These are phyloP conservation scores for Charanyca ferruginea DNA, from an alignment of 2,888 invertebrate species.

Conservation along the genomic window DNA sequence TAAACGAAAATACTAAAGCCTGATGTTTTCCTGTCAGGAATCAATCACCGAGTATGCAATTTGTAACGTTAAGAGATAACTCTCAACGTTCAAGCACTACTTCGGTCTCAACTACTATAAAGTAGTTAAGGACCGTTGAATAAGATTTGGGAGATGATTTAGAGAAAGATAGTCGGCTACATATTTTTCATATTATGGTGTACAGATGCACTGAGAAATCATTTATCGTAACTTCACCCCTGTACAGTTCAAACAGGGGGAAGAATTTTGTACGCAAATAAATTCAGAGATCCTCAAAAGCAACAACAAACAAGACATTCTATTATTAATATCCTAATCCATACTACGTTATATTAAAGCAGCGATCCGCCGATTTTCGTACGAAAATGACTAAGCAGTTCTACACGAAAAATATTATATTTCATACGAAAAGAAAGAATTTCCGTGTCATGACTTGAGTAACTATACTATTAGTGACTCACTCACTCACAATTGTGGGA, in stretches of 20 bases:
- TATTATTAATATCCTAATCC: neutral
- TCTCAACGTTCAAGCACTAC: too few relatives aligned
- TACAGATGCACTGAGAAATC: neutral
- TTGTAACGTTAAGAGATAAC: too few relatives aligned
- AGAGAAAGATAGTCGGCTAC: too few relatives aligned
- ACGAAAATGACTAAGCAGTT: constrained; percentile 20
- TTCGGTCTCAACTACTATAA: too few relatives aligned
- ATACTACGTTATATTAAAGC: constrained; percentile 6
- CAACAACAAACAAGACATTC: neutral
- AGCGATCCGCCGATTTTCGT: neutral
- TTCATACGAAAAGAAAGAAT: constrained; percentile 11
- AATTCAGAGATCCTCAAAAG: neutral
- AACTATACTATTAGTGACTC: constrained; percentile 17
- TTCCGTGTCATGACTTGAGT: constrained; percentile 32
- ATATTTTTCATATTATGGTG: too few relatives aligned
- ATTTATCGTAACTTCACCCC: neutral
- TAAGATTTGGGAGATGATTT: too few relatives aligned
- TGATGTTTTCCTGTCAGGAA: too few relatives aligned
- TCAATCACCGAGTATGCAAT: too few relatives aligned
- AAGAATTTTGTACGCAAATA: neutral
- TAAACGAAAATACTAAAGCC: too few relatives aligned
- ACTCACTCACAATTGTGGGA: constrained; percentile 22
- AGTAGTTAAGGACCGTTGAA: too few relatives aligned
- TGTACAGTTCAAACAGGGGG: neutral
- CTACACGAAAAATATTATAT: constrained; percentile 23